phyloP scores from a whole-genome alignment of 2,888 invertebrate species.

The Ctenicera cuprea region DNA sequence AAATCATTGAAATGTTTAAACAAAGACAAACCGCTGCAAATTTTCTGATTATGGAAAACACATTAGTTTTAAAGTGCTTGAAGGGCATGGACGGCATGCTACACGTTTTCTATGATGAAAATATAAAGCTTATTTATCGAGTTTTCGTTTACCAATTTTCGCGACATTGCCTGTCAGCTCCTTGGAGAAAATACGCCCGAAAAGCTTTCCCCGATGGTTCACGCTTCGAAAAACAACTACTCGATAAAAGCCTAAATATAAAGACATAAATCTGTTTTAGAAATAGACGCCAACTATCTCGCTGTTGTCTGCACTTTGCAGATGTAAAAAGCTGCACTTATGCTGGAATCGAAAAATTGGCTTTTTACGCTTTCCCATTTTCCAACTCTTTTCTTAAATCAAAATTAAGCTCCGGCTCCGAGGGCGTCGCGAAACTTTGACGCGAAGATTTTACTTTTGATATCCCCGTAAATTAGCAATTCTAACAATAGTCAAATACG shows the following conservation, averaged over 20 bases:
- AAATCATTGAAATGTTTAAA: constrained; percentile 29
- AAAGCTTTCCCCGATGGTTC: constrained; percentile 46
- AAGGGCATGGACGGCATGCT: constrained; percentile 27
- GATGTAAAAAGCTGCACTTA: neutral
- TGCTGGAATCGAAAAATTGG: neutral
- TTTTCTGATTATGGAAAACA: constrained; percentile 42
- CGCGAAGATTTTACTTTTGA: constrained; percentile 18
- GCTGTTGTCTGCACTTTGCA: constrained; percentile 10
- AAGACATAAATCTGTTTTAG: constrained; percentile 43
- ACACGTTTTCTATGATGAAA: constrained; percentile 44
- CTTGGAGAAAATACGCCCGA: constrained; percentile 40
- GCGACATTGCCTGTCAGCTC: constrained; percentile 45
- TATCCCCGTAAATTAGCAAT: constrained; percentile 38
- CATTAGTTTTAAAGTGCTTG: constrained; percentile 41
- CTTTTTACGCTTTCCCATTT: neutral
- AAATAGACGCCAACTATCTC: constrained; percentile 35
- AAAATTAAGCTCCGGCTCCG: neutral
- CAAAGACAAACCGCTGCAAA: constrained; percentile 9
- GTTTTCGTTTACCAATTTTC: constrained; percentile 52
- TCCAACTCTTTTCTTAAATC: neutral
- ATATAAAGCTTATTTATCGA: constrained; percentile 50
- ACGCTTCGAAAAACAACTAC: constrained; percentile 47
- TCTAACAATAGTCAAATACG: constrained; percentile 46
- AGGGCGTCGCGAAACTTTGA: neutral
- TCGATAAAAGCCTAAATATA: constrained; percentile 47